phyloP scores from a whole-genome alignment of 2,888 invertebrate species.

The Stenurella melanura region DNA sequence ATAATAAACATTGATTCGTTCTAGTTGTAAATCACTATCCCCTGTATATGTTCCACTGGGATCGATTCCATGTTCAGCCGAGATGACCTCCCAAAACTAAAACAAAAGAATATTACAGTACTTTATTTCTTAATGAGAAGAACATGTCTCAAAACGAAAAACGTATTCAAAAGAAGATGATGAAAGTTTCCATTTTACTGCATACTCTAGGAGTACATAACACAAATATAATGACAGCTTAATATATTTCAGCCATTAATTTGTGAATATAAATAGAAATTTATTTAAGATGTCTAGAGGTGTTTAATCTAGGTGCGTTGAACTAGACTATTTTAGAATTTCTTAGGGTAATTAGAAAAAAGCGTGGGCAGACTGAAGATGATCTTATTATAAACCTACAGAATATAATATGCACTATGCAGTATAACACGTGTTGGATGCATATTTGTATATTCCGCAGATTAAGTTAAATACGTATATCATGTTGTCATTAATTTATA shows the following conservation, averaged over 20 bases:
- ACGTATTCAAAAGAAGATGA: not conserved
- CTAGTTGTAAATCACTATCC: constrained; percentile 90
- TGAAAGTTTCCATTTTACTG: not conserved
- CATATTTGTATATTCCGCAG: not conserved
- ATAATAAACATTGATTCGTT: constrained; percentile 93
- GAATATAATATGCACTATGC: constrained; percentile 8
- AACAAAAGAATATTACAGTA: constrained; percentile 65
- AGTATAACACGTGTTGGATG: not conserved
- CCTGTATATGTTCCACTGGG: constrained; percentile 86
- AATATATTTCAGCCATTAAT: constrained; percentile 43
- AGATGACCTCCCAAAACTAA: constrained; percentile 94
- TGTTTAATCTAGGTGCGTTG: constrained; percentile 40
- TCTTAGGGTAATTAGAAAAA: constrained; percentile 16
- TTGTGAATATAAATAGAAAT: constrained; percentile 49
- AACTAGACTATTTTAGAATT: constrained; percentile 45
- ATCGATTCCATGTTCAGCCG: constrained; percentile 94
- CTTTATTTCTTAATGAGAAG: not conserved
- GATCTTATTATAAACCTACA: constrained; percentile 36
- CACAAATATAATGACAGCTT: constrained; percentile 42
- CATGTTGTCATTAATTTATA: not conserved
- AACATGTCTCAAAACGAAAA: no score
- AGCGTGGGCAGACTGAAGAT: not conserved
- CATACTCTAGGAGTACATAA: not conserved
- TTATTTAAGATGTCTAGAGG: constrained; percentile 26
- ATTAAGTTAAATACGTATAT: not conserved